Conservation (phyloP, 37 sponge, comb jelly and placozoan genomes). For the Agelas oroides region DNA sequence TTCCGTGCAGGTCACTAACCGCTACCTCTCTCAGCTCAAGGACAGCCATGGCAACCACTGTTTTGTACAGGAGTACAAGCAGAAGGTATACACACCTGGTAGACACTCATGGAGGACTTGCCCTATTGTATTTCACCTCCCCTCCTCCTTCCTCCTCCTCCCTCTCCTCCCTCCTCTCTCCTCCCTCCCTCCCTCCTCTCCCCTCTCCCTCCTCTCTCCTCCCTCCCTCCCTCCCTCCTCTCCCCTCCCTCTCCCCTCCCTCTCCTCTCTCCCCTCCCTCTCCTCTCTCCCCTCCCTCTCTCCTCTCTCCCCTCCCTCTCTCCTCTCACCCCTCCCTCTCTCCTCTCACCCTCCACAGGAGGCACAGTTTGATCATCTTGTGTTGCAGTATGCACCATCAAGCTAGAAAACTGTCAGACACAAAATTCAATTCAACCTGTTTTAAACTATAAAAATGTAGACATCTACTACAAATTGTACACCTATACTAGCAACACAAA, state of each 20-base stretch:
- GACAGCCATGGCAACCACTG: slow-evolving; percentile 87
- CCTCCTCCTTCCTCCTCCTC: too few relatives aligned
- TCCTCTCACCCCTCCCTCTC: neutral
- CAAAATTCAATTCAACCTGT: neutral
- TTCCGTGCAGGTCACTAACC: slow-evolving; percentile 61
- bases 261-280: neutral
- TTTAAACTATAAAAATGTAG: too few relatives aligned
- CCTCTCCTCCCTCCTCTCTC: too few relatives aligned
- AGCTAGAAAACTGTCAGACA: neutral
- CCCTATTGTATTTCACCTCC: too few relatives aligned
- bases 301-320: neutral
- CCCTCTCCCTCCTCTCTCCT: neutral
- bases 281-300: neutral
- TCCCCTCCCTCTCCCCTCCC: neutral
- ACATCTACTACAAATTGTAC: too few relatives aligned
- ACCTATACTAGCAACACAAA: too few relatives aligned
- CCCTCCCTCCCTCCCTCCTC: neutral
- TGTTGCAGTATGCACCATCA: too few relatives aligned
- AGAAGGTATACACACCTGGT: slow-evolving; percentile 75
- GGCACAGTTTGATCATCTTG: slow-evolving; percentile 12
- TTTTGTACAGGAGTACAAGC: slow-evolving; percentile 73
- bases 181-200: too few relatives aligned
- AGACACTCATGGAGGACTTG: too few relatives aligned
- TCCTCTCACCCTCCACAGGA: neutral
- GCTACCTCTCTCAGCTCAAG: slow-evolving; percentile 93